These are phyloP conservation scores for Araneus ventricosus DNA, from an alignment of 1,140 invertebrate species.

Conservation along the genomic window DNA sequence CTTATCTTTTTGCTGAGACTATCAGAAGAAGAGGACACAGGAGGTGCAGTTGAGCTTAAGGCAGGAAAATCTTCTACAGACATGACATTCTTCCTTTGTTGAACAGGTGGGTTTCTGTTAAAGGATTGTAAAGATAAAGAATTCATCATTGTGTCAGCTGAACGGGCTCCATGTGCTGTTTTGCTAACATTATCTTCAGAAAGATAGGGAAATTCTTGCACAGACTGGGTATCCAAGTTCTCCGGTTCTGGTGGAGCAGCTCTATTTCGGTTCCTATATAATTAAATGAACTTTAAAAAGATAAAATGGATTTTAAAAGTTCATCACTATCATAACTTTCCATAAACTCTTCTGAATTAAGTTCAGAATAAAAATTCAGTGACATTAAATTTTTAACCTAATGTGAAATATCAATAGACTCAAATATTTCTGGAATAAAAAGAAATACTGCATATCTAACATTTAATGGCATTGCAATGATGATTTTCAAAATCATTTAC, in stretches of 20 bases:
- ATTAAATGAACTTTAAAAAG: background rate
- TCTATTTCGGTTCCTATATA: background rate
- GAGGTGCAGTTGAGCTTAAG: background rate
- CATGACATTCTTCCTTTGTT: conserved; percentile 15
- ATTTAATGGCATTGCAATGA: too few relatives aligned
- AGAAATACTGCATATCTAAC: too few relatives aligned
- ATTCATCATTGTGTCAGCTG: background rate
- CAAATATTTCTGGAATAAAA: too few relatives aligned
- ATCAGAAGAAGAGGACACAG: background rate
- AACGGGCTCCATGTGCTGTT: background rate
- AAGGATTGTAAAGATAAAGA: conserved; percentile 35
- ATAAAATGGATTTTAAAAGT: background rate
- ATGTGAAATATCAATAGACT: too few relatives aligned
- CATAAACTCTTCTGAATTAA: too few relatives aligned
- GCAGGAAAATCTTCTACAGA: conserved; percentile 70
- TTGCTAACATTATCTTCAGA: conserved; percentile 57
- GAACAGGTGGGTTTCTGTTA: conserved; percentile 10
- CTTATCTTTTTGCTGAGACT: conserved; percentile 17
- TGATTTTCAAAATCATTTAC: too few relatives aligned
- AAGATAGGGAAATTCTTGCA: conserved; percentile 68
- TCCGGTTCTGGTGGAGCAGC: conserved; percentile 30
- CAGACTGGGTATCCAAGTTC: conserved; percentile 52
- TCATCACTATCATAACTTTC: too few relatives aligned
- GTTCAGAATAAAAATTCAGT: too few relatives aligned
- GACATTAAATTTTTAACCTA: too few relatives aligned